Base-by-base conservation (phyloP, 2,888 invertebrate species). In the Cephus spinipes region DNA sequence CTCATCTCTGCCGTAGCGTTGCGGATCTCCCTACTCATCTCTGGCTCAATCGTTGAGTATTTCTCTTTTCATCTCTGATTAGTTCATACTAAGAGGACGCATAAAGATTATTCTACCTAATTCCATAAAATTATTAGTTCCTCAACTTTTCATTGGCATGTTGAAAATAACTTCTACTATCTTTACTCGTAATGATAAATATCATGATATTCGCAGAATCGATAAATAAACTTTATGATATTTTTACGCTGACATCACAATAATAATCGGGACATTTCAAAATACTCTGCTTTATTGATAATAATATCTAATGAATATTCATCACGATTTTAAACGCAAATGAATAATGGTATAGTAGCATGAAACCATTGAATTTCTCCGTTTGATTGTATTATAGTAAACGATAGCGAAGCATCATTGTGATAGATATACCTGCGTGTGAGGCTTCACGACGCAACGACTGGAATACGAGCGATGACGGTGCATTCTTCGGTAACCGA, bases 391-490 rank as follows among this genome's bases (percentile, higher is more conserved):
- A 55, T 23, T 23, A 55, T 55, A 23, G 55, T 23, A 23, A 55
- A 55, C 55, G 55, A 55, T 55, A 55, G 55, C 55, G 55, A 9
- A 55, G 2, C 23, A 55, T 55, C 55, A 55, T 55, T 55, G 55
- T 9, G 15, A 55, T 55, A 55, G 23, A 55, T 9, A 55, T 55
- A 55, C 55, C 55, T 23, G 55, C 55, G 55, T 23, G 55, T 23
- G 9, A 55, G 23, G 71, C 71, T 15, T 23, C 71, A 23, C 31
- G 6, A 31, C 71, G 71, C 71, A 71, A 31, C 34, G 76, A 78
- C 74, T 84, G 76, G 82, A 80, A 74, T 76, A 76, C 76, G 76
- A 79, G 79, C 82, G 81, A 85, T 83, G 83, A 85, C 82, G 80
- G 73, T 77, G 82, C 82, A 80, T 31, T 77, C 77, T 69, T 74